These are phyloP conservation scores for Anastrepha obliqua DNA, from an alignment of 1,140 invertebrate species.

Conservation along the genomic window DNA sequence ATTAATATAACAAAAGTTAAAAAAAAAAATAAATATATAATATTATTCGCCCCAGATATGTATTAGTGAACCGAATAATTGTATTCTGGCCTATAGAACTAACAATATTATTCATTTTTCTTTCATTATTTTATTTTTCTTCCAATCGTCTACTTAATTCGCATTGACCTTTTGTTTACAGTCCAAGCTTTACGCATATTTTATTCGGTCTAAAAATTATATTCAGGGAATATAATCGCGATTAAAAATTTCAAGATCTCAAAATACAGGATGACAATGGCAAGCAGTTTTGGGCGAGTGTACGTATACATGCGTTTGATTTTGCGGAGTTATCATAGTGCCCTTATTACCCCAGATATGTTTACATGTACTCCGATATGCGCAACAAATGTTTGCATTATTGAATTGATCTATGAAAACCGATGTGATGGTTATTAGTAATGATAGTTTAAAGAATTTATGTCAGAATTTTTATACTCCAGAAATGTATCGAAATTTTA, in stretches of 20 bases:
- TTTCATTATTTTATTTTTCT: conserved; percentile 29
- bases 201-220: not conserved
- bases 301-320: not conserved
- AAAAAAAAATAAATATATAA: conserved; percentile 28
- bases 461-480: conserved; percentile 29
- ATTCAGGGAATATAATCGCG: conserved; percentile 28
- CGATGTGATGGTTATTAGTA: conserved; percentile 42
- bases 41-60: conserved; percentile 41
- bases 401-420: conserved; percentile 22
- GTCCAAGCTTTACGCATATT: conserved; percentile 5
- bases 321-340: not conserved
- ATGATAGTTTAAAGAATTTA: not conserved
- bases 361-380: conserved; percentile 14
- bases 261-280: conserved; percentile 35
- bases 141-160: not conserved
- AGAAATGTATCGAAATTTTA: conserved; percentile 19
- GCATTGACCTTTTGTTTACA: not conserved
- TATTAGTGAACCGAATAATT: not conserved
- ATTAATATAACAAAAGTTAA: conserved; percentile 48
- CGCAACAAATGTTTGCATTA: not conserved
- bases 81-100: not conserved
- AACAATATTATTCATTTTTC: not conserved
- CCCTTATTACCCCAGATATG: conserved; percentile 31
- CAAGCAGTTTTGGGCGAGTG: conserved; percentile 36
- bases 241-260: conserved; percentile 12